phyloP scores from a whole-genome alignment of 2,113 vertebrate genomes.

The Vulpes lagopus region DNA sequence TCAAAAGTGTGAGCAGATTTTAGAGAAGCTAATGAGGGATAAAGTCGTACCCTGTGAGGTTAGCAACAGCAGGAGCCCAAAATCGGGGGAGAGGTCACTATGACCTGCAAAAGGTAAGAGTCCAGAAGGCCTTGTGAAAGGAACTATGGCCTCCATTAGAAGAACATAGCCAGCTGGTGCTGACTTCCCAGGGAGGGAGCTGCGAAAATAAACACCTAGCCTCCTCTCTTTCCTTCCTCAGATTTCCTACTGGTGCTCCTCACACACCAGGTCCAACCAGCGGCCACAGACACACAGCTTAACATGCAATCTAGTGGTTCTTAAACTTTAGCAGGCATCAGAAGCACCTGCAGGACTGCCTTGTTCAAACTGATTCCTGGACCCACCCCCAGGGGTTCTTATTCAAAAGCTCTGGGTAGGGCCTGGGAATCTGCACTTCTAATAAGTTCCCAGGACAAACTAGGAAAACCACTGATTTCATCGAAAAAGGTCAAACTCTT shows the following conservation, averaged over 20 bases:
- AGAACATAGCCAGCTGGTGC: neutral
- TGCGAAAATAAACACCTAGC: neutral
- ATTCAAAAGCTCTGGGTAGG: neutral
- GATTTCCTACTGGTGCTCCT: neutral
- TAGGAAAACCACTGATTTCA: conserved; percentile 38
- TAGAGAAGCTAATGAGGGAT: neutral
- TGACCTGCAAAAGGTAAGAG: neutral
- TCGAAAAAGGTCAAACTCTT: conserved; percentile 18
- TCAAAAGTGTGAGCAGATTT: conserved; percentile 7
- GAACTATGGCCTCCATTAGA: neutral
- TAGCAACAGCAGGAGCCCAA: neutral
- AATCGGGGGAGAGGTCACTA: neutral
- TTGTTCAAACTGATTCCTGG: neutral
- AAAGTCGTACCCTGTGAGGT: neutral
- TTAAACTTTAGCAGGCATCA: neutral
- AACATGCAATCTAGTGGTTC: neutral
- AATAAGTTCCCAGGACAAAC: neutral
- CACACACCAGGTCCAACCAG: neutral
- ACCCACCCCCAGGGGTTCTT: neutral
- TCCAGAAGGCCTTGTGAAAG: neutral
- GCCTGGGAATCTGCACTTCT: neutral
- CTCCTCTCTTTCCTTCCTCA: neutral
- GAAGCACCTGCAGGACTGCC: neutral
- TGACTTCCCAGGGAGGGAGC: neutral
- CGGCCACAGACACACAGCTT: neutral